Evolutionary conservation across 2,888 invertebrate genomes (phyloP).

Genomic region (Ennomos fuscantarius): DNA sequence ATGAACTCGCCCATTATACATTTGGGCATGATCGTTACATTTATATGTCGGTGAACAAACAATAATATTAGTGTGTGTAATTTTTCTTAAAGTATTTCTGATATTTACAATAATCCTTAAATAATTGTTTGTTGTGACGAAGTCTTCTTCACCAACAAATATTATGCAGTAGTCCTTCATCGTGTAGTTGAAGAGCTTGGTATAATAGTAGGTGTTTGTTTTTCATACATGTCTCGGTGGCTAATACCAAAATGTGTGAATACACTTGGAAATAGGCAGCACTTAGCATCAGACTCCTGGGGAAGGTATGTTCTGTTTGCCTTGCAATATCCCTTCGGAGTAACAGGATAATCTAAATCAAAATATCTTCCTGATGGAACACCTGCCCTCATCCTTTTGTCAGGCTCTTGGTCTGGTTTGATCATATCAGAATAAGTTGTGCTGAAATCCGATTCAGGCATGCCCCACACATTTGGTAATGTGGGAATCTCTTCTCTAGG

Average conservation of each 20-base stretch:
- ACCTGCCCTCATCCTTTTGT: conserved; percentile 45
- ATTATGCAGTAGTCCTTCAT: too few species aligned
- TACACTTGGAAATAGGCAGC: conserved; percentile 49
- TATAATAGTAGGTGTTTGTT: conserved; percentile 40
- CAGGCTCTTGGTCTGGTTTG: conserved; percentile 41
- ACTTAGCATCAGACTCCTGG: conserved; percentile 51
- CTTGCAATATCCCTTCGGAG: conserved; percentile 46
- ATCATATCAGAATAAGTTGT: conserved; percentile 60
- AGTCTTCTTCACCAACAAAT: too few species aligned
- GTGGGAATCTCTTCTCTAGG: conserved; percentile 51
- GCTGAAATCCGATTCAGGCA: conserved; percentile 43
- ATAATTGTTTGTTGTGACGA: too few species aligned
- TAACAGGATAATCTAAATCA: conserved; percentile 49
- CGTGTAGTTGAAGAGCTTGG: too few species aligned
- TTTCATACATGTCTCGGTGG: conserved; percentile 56
- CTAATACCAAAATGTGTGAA: conserved; percentile 46
- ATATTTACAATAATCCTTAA: too few species aligned
- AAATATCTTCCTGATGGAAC: conserved; percentile 57
- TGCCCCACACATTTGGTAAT: conserved; percentile 59
- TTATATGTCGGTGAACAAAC: too few species aligned
- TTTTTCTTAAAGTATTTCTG: too few species aligned
- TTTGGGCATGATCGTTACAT: too few species aligned
- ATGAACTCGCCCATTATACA: too few species aligned
- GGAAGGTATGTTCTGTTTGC: conserved; percentile 47
- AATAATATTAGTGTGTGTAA: too few species aligned